A percentile compares a stretch with the other conserved stretches of the same genome.
Evolutionary conservation across 1,140 invertebrate genomes (phyloP).

Genomic region (Drosophila ambigua): DNA sequence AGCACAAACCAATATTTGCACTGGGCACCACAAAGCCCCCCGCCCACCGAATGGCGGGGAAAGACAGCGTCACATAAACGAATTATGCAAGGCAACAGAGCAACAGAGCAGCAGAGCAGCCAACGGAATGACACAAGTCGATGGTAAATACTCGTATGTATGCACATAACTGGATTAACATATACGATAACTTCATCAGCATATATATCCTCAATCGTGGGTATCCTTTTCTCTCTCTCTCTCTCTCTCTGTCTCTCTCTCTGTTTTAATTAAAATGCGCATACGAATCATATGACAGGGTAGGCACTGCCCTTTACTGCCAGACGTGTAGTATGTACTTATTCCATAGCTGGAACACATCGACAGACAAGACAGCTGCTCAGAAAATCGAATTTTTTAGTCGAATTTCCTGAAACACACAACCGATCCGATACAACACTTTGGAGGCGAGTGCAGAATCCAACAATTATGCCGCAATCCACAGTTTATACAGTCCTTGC

Average conservation of each 20-base stretch:
- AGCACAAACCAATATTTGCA: slow-evolving; percentile 69
- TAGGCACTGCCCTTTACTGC: slow-evolving; percentile 42
- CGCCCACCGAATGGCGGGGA: neutral
- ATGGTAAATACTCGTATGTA: slow-evolving; percentile 7
- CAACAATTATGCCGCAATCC: slow-evolving; percentile 38
- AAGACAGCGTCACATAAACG: slow-evolving; percentile 61
- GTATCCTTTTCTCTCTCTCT: neutral
- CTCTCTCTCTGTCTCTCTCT: neutral
- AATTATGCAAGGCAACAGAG: slow-evolving; percentile 68
- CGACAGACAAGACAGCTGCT: slow-evolving; percentile 25
- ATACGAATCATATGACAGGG: slow-evolving; percentile 50
- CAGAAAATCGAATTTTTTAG: slow-evolving; percentile 65
- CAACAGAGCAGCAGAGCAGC: slow-evolving; percentile 9
- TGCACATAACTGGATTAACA: slow-evolving; percentile 70
- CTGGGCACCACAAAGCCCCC: slow-evolving; percentile 1
- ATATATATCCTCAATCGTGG: slow-evolving; percentile 14
- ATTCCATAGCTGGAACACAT: neutral
- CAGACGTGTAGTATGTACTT: slow-evolving; percentile 9
- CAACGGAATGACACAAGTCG: slow-evolving; percentile 35
- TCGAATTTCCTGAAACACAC: slow-evolving; percentile 50
- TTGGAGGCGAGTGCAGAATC: neutral
- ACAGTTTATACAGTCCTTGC: slow-evolving; percentile 15
- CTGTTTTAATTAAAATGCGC: slow-evolving; percentile 73
- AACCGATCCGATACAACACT: neutral
- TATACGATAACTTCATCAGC: slow-evolving; percentile 63